Conservation (phyloP, 2,113 vertebrate species). For the Polypterus senegalus region DNA sequence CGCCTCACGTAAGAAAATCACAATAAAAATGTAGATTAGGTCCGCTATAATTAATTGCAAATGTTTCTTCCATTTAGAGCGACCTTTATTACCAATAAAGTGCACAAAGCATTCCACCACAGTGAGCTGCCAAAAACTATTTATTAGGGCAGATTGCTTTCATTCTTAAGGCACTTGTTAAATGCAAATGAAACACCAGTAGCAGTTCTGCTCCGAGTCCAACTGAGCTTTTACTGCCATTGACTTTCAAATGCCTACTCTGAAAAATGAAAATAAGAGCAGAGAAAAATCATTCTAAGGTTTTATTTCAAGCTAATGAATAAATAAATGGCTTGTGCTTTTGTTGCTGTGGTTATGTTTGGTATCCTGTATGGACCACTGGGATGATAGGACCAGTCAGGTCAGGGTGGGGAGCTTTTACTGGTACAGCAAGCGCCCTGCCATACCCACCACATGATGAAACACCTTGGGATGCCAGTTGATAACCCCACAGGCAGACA, state of each 20-base stretch:
- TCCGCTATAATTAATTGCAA: constrained; percentile 1
- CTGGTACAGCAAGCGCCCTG: no score
- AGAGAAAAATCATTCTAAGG: no score
- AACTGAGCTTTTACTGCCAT: background rate
- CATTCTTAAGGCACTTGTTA: background rate
- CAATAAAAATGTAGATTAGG: constrained; percentile 4
- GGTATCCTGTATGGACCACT: no score
- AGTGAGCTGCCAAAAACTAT: background rate
- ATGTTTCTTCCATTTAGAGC: background rate
- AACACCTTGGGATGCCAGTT: no score
- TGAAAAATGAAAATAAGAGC: background rate
- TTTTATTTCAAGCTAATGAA: no score
- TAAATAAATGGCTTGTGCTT: no score
- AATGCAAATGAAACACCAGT: constrained; percentile 4
- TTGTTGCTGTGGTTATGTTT: no score
- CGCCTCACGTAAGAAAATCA: constrained; percentile 8
- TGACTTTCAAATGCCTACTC: background rate
- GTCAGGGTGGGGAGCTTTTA: no score
- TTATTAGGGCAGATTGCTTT: constrained; percentile 7
- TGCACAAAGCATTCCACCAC: background rate
- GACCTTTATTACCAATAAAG: background rate
- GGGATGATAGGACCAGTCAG: no score
- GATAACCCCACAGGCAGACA: no score
- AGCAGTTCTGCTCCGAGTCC: background rate
- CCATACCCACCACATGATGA: no score